Evolutionary conservation across 2,113 vertebrate species (phyloP).

Genomic region (Rhabdomys dilectus): DNA sequence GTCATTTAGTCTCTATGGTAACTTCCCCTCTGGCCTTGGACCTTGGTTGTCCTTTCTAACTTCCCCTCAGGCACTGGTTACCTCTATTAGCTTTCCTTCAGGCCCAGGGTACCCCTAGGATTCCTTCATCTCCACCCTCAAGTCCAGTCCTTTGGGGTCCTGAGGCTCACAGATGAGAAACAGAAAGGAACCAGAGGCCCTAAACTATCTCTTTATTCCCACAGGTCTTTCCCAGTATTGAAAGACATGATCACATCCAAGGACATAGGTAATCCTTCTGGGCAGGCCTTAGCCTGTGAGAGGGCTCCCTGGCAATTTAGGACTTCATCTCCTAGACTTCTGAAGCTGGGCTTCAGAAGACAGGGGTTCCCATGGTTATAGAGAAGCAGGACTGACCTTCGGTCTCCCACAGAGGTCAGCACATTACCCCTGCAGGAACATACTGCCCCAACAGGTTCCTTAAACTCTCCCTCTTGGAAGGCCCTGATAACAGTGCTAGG

Average conservation of each 20-base stretch:
- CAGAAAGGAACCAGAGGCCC: neutral
- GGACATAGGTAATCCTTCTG: neutral
- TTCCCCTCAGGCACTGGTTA: neutral
- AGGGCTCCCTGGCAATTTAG: neutral
- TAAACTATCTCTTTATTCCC: neutral
- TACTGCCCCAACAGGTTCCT: neutral
- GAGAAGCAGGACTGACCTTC: neutral
- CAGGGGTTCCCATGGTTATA: neutral
- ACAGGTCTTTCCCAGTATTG: neutral
- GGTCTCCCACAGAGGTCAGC: neutral
- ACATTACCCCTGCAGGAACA: neutral
- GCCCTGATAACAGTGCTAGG: neutral
- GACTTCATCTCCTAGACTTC: neutral
- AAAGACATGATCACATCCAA: conserved; percentile 1
- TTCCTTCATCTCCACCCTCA: neutral
- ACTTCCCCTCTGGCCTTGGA: neutral
- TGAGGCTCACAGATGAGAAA: neutral
- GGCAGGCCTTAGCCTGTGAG: neutral
- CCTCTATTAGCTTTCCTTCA: neutral
- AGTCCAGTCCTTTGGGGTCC: neutral
- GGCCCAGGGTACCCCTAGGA: neutral
- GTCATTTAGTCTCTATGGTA: neutral
- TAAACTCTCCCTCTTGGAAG: neutral
- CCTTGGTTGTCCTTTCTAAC: no score
- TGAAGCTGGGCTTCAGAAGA: neutral